These are phyloP conservation scores for Tapirus indicus DNA, from an alignment of 2,797 vertebrate genomes.

Conservation along the genomic window DNA sequence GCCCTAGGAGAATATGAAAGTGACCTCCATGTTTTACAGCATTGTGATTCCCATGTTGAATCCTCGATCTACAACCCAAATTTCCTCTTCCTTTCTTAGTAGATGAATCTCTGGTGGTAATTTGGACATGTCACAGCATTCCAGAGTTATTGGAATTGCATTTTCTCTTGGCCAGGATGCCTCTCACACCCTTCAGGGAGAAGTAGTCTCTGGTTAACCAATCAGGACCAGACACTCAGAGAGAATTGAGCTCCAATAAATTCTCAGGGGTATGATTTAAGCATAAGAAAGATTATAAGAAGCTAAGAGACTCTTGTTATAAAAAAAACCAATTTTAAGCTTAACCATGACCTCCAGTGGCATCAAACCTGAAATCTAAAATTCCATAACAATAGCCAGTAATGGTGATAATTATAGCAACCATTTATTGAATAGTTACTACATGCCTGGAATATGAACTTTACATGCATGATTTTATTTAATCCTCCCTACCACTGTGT, in stretches of 20 bases:
- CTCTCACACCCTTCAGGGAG: not conserved
- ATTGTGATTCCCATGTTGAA: not conserved
- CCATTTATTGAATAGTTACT: not conserved
- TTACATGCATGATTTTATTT: not conserved
- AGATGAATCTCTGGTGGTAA: not conserved
- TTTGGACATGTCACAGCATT: not conserved
- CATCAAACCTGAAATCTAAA: not conserved
- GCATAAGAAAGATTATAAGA: not conserved
- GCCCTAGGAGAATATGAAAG: not conserved
- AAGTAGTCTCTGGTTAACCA: not conserved
- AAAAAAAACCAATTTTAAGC: not conserved
- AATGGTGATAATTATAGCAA: not conserved
- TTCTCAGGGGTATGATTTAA: not conserved
- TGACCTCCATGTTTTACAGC: not conserved
- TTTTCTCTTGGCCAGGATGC: not conserved
- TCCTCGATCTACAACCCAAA: not conserved
- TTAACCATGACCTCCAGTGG: not conserved
- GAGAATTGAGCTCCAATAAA: constrained; percentile 9
- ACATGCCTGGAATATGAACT: not conserved
- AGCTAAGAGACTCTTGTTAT: not conserved
- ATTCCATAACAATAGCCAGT: not conserved
- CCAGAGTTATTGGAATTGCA: not conserved
- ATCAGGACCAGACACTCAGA: not conserved
- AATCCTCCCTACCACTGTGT: not conserved
- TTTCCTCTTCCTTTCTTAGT: not conserved